Conservation (phyloP, 2,888 invertebrate species). For the Amorpha juglandis region DNA sequence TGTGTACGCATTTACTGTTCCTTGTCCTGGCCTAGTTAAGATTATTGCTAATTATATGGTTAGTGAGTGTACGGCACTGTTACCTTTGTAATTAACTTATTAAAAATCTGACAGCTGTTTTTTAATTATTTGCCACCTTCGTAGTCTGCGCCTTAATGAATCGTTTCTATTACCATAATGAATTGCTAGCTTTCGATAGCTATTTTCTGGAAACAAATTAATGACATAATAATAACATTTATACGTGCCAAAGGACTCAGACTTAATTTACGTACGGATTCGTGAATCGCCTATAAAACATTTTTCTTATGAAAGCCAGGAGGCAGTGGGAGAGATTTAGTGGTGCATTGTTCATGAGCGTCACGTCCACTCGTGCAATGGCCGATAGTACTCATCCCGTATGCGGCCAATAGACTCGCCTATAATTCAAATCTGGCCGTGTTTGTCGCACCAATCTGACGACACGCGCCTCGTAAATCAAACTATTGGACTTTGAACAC, state of each 20-base stretch:
- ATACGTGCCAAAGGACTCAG: no score
- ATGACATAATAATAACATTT: no score
- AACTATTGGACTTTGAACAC: slow-evolving; percentile 42
- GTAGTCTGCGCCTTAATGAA: no score
- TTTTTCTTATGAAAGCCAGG: slow-evolving; percentile 45
- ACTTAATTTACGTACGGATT: slow-evolving; percentile 31
- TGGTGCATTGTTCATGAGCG: slow-evolving; percentile 55
- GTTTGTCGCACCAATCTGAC: slow-evolving; percentile 55
- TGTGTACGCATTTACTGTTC: not conserved
- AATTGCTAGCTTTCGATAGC: no score
- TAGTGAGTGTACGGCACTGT: not conserved
- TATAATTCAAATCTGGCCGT: slow-evolving; percentile 64
- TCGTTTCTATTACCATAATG: no score
- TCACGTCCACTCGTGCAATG: slow-evolving; percentile 67
- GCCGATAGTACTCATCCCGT: slow-evolving; percentile 66
- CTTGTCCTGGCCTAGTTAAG: not conserved
- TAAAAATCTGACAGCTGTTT: not conserved
- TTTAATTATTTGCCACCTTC: not conserved
- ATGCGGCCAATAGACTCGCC: slow-evolving; percentile 63
- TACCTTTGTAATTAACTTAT: not conserved
- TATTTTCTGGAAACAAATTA: no score
- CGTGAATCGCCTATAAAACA: slow-evolving; percentile 49
- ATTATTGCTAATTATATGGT: slow-evolving; percentile 5
- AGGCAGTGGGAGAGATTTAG: slow-evolving; percentile 56
- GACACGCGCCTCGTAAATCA: slow-evolving; percentile 55